Percentiles rank a stretch among this genome's conserved stretches.
phyloP scores from a whole-genome alignment of 2,888 invertebrate genomes.

The Leptinotarsa rubiginosa region DNA sequence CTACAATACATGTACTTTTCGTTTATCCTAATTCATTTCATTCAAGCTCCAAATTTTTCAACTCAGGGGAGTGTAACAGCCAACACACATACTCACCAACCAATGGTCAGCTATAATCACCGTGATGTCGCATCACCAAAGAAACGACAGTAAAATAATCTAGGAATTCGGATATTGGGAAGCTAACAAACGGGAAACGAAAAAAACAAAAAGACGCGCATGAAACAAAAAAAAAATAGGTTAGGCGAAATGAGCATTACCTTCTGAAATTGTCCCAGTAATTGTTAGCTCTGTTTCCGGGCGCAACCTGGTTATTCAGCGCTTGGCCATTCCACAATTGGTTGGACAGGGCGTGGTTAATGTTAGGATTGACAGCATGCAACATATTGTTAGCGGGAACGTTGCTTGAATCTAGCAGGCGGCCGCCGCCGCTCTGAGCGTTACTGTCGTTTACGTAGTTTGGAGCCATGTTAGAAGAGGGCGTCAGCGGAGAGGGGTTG shows the following conservation, averaged over 20 bases:
- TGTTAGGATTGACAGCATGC: conserved; percentile 55
- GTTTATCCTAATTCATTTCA: no score
- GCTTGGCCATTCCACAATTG: conserved; percentile 68
- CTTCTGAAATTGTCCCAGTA: conserved; percentile 95
- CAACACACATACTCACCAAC: neutral
- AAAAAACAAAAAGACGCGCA: conserved; percentile 20
- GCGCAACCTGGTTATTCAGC: conserved; percentile 90
- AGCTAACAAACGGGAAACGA: neutral
- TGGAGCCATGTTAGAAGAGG: conserved; percentile 55
- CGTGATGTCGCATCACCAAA: neutral
- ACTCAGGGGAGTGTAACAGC: no score
- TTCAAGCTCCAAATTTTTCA: no score
- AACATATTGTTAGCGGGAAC: conserved; percentile 57
- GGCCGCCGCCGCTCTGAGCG: conserved; percentile 53
- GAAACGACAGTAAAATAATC: neutral
- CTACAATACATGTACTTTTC: no score
- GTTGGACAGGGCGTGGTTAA: conserved; percentile 58
- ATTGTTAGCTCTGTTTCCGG: conserved; percentile 91
- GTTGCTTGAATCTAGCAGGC: conserved; percentile 62
- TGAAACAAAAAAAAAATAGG: neutral
- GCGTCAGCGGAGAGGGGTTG: conserved; percentile 52
- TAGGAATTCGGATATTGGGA: neutral
- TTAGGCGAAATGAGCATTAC: conserved; percentile 67
- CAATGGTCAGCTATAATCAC: neutral
- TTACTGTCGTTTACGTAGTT: conserved; percentile 52